These are phyloP conservation scores for Apotomis betuletana DNA, from an alignment of 2,888 invertebrate genomes.

Conservation along the genomic window DNA sequence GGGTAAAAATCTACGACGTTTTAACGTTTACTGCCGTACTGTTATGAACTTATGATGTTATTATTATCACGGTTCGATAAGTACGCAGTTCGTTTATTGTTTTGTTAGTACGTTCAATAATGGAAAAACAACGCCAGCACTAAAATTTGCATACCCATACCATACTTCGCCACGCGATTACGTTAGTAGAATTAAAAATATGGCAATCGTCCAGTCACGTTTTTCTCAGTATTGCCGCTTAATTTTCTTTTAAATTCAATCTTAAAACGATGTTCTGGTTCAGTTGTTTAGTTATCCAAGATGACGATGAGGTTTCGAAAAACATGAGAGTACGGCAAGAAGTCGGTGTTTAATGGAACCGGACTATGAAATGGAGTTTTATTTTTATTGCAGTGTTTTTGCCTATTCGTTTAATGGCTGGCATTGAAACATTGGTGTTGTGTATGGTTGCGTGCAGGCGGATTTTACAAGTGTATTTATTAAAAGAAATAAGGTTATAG, in stretches of 20 bases:
- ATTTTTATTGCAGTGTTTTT: conserved; percentile 17
- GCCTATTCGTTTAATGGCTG: conserved; percentile 11
- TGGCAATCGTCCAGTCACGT: conserved; percentile 33
- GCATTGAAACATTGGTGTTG: conserved; percentile 16
- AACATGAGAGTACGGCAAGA: conserved; percentile 27
- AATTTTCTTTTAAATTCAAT: conserved; percentile 31
- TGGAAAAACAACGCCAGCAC: conserved; percentile 27
- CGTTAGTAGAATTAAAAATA: conserved; percentile 34
- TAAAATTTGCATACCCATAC: conserved; percentile 36
- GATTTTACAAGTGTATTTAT: conserved; percentile 12
- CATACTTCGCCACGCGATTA: conserved; percentile 27
- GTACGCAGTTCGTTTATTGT: conserved; percentile 38
- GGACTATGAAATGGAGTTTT: conserved; percentile 13
- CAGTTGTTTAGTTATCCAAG: conserved; percentile 28
- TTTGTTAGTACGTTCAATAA: conserved; percentile 30
- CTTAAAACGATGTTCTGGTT: conserved; percentile 27
- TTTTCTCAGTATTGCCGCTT: conserved; percentile 18
- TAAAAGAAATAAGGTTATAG: neutral
- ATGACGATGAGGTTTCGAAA: conserved; percentile 28
- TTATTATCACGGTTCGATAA: conserved; percentile 26
- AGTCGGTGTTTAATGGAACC: conserved; percentile 22
- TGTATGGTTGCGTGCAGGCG: neutral
- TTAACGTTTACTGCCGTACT: conserved; percentile 22
- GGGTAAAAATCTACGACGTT: conserved; percentile 5
- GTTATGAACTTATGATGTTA: conserved; percentile 20